Conservation (phyloP, 2,113 vertebrate genomes). For the Pelobates fuscus region DNA sequence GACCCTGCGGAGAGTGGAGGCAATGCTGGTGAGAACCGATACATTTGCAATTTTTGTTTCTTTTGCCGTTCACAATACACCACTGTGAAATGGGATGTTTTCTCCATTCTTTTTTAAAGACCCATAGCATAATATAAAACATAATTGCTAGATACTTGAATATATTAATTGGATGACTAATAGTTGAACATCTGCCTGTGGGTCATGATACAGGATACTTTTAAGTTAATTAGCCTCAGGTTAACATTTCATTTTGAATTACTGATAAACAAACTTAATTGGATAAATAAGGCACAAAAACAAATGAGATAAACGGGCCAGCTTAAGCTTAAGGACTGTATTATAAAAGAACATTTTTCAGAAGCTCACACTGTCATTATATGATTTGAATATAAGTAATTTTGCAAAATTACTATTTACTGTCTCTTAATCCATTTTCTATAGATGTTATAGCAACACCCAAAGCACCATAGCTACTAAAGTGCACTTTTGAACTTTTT, state of each 20-base stretch:
- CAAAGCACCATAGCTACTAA: too few species aligned
- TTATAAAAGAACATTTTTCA: too few species aligned
- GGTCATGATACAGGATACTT: constrained; percentile 3
- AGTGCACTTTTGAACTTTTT: too few species aligned
- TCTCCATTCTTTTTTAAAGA: not conserved
- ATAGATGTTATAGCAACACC: too few species aligned
- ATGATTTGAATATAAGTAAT: too few species aligned
- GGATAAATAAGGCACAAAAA: constrained; percentile 23
- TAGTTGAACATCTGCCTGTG: constrained; percentile 7
- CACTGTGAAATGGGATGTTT: not conserved
- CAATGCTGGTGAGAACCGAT: not conserved
- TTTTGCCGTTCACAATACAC: not conserved
- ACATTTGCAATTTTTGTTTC: not conserved
- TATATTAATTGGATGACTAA: constrained; percentile 27
- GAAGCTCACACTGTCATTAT: too few species aligned
- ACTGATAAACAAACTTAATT: constrained; percentile 11
- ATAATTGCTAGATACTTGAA: constrained; percentile 14
- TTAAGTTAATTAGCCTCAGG: constrained; percentile 7
- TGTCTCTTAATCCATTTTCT: too few species aligned
- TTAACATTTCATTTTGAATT: constrained; percentile 18
- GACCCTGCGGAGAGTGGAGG: not conserved
- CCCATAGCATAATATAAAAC: not conserved
- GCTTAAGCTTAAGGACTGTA: too few species aligned
- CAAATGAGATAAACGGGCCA: not conserved
- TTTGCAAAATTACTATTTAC: too few species aligned